phyloP scores from a whole-genome alignment of 2,797 vertebrate species.

The Tamandua tetradactyla region DNA sequence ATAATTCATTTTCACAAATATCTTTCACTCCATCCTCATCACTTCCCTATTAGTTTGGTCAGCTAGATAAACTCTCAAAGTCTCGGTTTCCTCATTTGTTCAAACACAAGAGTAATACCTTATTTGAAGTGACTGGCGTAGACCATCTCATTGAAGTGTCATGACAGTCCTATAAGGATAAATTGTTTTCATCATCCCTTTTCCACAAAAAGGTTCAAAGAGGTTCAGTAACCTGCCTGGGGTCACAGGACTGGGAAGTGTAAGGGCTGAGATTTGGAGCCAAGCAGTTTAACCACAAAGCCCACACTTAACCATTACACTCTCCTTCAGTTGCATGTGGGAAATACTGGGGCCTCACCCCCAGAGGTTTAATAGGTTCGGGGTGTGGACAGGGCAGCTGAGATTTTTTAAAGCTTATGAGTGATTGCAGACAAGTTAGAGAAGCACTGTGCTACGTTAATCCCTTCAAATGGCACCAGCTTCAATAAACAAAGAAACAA shows the following conservation, averaged over 20 bases:
- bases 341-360: not conserved
- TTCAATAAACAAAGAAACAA: too few relatives aligned
- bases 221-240: not conserved
- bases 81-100: not conserved
- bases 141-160: not conserved
- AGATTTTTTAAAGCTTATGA: not conserved
- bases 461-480: too few relatives aligned
- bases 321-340: not conserved
- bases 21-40: not conserved
- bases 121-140: not conserved
- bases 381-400: not conserved
- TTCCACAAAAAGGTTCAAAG: not conserved
- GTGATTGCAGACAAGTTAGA: not conserved
- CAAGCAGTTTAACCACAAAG: not conserved
- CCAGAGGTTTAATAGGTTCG: not conserved
- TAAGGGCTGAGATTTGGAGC: not conserved
- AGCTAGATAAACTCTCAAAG: not conserved
- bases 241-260: not conserved
- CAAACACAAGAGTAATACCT: not conserved
- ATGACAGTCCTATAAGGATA: not conserved
- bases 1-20: not conserved
- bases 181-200: not conserved
- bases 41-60: not conserved
- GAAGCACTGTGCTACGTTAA: not conserved
- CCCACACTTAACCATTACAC: too few relatives aligned